These are phyloP conservation scores for Griposia aprilina DNA, from an alignment of 2,888 invertebrate genomes.

Conservation along the genomic window DNA sequence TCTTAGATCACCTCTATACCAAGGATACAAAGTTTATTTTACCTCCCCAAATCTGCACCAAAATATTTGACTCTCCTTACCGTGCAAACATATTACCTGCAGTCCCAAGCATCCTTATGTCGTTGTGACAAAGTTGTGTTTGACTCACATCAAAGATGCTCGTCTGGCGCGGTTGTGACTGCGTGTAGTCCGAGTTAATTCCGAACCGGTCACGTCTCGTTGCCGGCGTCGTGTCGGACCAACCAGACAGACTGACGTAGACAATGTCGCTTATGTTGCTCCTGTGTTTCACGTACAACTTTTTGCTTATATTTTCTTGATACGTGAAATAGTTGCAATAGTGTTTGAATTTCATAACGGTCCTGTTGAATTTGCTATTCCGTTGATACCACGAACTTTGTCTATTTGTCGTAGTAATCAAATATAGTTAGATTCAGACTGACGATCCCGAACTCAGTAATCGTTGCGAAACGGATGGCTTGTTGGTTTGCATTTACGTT, in stretches of 20 bases:
- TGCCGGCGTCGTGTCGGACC: conserved; percentile 75
- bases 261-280: conserved; percentile 71
- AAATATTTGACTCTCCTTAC: conserved; percentile 61
- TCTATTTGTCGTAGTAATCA: conserved; percentile 24
- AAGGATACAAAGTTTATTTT: conserved; percentile 66
- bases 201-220: conserved; percentile 83
- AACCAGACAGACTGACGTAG: conserved; percentile 78
- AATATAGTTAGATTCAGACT: conserved; percentile 32
- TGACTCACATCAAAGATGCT: conserved; percentile 41
- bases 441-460: conserved; percentile 24
- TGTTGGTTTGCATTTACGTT: conserved; percentile 37
- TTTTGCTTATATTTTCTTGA: conserved; percentile 51
- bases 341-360: conserved; percentile 56
- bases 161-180: conserved; percentile 65
- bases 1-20: conserved; percentile 54
- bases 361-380: conserved; percentile 22
- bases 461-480: conserved; percentile 15
- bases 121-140: conserved; percentile 68
- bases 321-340: conserved; percentile 50
- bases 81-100: conserved; percentile 63
- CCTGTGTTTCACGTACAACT: conserved; percentile 52
- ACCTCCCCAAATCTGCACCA: conserved; percentile 51
- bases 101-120: conserved; percentile 56
- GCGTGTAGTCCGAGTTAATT: conserved; percentile 82
- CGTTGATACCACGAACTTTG: conserved; percentile 23